Conservation (phyloP, 2,888 invertebrate species). For the Xylophagus ater region DNA sequence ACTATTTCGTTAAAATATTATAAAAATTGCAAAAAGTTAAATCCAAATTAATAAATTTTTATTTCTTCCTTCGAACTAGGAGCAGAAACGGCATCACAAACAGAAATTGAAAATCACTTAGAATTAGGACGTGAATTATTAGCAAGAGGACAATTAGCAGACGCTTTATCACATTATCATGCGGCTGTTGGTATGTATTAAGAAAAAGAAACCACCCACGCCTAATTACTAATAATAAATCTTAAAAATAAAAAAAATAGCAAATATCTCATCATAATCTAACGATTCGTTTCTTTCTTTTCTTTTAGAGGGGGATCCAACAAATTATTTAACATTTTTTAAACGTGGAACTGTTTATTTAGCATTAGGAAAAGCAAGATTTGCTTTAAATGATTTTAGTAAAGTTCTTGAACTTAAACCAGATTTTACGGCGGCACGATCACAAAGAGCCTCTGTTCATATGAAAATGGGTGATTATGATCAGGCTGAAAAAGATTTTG, state of each 20-base stretch:
- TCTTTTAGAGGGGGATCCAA: constrained; percentile 78
- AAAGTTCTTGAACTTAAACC: constrained; percentile 87
- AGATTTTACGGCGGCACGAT: constrained; percentile 80
- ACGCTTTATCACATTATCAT: constrained; percentile 95
- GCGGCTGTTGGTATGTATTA: constrained; percentile 78
- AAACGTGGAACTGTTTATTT: constrained; percentile 92
- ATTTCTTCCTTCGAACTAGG: constrained; percentile 48
- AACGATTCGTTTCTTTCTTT: too few relatives aligned
- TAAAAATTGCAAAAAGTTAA: too few relatives aligned
- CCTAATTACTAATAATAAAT: constrained; percentile 7
- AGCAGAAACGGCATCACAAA: constrained; percentile 50
- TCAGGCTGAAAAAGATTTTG: constrained; percentile 71
- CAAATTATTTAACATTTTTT: constrained; percentile 91
- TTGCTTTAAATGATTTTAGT: constrained; percentile 88
- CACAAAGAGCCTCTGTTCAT: constrained; percentile 77
- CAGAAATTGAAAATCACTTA: constrained; percentile 85
- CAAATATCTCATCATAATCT: too few relatives aligned
- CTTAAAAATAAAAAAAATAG: too few relatives aligned
- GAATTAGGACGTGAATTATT: constrained; percentile 88
- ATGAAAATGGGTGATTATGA: constrained; percentile 80
- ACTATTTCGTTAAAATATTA: too few relatives aligned
- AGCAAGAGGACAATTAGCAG: constrained; percentile 84
- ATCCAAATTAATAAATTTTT: too few relatives aligned
- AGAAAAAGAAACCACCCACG: neutral
- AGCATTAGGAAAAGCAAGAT: constrained; percentile 89